phyloP scores from a whole-genome alignment of 2,888 invertebrate species.

The Cheilosia variabilis region DNA sequence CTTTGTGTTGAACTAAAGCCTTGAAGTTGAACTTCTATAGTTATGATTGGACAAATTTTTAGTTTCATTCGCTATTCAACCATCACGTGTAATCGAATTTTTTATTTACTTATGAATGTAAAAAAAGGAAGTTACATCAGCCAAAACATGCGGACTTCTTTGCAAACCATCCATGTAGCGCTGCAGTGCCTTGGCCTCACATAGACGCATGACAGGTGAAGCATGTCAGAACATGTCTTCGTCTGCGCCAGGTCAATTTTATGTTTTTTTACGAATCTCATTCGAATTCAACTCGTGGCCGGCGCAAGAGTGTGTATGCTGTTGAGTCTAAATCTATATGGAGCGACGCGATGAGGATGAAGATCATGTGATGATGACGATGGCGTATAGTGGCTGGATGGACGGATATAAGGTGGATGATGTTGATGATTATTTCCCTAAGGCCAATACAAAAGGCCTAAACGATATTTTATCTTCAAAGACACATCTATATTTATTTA shows the following conservation, averaged over 20 bases:
- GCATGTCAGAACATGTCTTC: slow-evolving; percentile 77
- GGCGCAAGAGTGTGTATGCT: slow-evolving; percentile 65
- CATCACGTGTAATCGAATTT: no score
- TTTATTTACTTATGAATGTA: no score
- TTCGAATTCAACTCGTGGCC: slow-evolving; percentile 63
- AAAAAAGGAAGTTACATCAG: no score
- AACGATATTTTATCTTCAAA: slow-evolving; percentile 19
- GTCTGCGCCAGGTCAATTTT: slow-evolving; percentile 66
- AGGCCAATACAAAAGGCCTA: slow-evolving; percentile 24
- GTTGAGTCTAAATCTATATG: slow-evolving; percentile 25
- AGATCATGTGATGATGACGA: slow-evolving; percentile 11
- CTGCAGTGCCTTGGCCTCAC: slow-evolving; percentile 26
- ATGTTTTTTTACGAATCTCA: slow-evolving; percentile 45
- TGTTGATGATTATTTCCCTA: slow-evolving; percentile 27
- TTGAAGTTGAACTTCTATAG: no score
- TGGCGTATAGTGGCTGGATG: slow-evolving; percentile 21
- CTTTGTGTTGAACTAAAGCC: no score
- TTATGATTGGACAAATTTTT: no score
- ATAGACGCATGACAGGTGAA: slow-evolving; percentile 76
- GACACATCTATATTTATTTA: slow-evolving; percentile 37
- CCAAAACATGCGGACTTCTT: slow-evolving; percentile 26
- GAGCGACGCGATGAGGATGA: slow-evolving; percentile 16
- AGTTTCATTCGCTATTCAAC: no score
- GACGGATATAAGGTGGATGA: slow-evolving; percentile 34
- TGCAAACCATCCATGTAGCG: not conserved